Percentiles rank a stretch among this genome's conserved stretches.
Conservation (phyloP, 2,113 vertebrate species). For the Carettochelys insculpta region DNA sequence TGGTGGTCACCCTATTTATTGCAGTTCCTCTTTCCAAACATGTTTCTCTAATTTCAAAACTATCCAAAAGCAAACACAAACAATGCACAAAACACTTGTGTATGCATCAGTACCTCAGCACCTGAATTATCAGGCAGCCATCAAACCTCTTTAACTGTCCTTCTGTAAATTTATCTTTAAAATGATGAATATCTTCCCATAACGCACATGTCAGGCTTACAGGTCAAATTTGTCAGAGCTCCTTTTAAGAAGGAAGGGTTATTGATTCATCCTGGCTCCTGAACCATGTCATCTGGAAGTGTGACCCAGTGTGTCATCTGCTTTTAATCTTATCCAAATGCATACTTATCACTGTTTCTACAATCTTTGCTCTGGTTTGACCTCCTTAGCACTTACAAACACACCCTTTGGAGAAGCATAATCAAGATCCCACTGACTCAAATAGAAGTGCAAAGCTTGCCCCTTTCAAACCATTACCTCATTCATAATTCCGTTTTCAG, state of each 20-base stretch:
- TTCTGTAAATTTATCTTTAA: background rate
- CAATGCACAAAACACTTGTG: background rate
- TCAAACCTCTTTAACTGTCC: background rate
- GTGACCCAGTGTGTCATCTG: background rate
- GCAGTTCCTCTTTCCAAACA: background rate
- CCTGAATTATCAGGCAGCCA: background rate
- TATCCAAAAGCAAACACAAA: background rate
- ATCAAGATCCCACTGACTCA: background rate
- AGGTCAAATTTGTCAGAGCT: background rate
- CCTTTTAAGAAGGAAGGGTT: background rate
- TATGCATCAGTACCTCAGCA: background rate
- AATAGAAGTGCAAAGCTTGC: background rate
- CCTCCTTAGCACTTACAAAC: background rate
- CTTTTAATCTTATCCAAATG: background rate
- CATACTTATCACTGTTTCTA: background rate
- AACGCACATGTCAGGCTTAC: background rate
- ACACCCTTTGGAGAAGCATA: background rate
- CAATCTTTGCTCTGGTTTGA: background rate
- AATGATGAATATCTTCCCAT: background rate
- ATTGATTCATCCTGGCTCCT: background rate
- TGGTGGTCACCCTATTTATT: too few species aligned
- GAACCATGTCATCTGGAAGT: background rate
- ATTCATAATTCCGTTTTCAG: conserved; percentile 26
- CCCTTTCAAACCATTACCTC: background rate
- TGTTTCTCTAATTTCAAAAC: background rate